These are phyloP conservation scores for Trisateles emortualis DNA, from an alignment of 2,888 invertebrate genomes.

Conservation along the genomic window DNA sequence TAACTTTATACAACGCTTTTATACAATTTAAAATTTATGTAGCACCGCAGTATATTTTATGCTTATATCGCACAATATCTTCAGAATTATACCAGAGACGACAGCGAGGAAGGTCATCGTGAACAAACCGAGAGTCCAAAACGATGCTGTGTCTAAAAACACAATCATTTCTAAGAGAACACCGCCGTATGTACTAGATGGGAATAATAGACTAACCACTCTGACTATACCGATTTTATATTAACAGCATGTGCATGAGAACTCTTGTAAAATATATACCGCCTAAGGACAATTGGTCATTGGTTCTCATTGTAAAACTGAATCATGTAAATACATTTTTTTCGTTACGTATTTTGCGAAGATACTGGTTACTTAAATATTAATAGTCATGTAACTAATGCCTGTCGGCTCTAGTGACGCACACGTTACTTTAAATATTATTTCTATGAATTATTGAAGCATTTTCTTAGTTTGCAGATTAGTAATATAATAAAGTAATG, in stretches of 20 bases:
- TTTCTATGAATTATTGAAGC: neutral
- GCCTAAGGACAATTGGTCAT: neutral
- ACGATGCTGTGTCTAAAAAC: slow-evolving; percentile 65
- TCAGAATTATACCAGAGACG: slow-evolving; percentile 71
- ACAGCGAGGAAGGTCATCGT: slow-evolving; percentile 64
- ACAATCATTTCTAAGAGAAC: slow-evolving; percentile 64
- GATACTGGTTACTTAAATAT: neutral
- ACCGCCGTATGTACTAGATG: slow-evolving; percentile 69
- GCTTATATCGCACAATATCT: slow-evolving; percentile 65
- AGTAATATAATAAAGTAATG: neutral
- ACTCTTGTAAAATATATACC: neutral
- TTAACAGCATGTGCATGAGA: slow-evolving; percentile 49
- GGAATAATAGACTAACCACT: slow-evolving; percentile 53
- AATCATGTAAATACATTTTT: too few relatives aligned
- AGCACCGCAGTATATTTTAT: slow-evolving; percentile 40
- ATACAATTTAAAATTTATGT: slow-evolving; percentile 14
- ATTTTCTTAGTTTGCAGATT: neutral
- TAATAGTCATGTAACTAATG: neutral
- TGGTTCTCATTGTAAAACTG: too few relatives aligned
- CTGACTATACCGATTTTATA: slow-evolving; percentile 16
- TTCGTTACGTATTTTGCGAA: too few relatives aligned
- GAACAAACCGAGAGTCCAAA: slow-evolving; percentile 59
- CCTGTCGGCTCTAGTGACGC: neutral
- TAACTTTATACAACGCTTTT: slow-evolving; percentile 16
- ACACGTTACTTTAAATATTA: neutral